Evolutionary conservation across 2,113 vertebrate species (phyloP), one percentile per base, ranked within the genome.

Genomic region (Carlito syrichta): DNA sequence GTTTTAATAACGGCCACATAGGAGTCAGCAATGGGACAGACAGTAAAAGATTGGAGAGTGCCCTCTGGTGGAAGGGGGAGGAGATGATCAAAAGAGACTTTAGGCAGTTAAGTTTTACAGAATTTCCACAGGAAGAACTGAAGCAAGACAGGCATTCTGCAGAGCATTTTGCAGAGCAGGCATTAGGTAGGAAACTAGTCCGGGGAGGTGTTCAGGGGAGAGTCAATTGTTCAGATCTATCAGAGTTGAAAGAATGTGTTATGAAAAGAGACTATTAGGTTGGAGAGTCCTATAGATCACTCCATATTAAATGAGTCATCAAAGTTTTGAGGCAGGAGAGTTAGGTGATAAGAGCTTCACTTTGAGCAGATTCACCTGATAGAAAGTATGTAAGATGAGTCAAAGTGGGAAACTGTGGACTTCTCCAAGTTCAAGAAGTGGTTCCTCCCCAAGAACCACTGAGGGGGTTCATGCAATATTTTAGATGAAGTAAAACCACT

Each of bases 41-140:
- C 30, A 77, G 94, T 96, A 69, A 89, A 81, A 95, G 78, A 93
- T 69, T 95, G 73, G 52, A 97, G 88, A 83, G 74, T 62, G 73
- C 73, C 96, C 91, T 96, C 94, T 96, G 82, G 91, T 96, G 95
- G 86, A 95, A 95, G 86, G 91, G 91, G 76, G 63, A 81, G n/a
- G 86, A 92, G 52, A 86, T 27, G 20, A 30, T 77, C 13, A 92
- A 96, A 84, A 92, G 40, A 73, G 66, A 93, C 38, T 84, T 60
- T 5, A 78, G 76, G 45, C 3, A 16, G 62, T 68, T 43, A 17
- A 50, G 22, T 91, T 91, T 79, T 86, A 77, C 54, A 86, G 43
- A 60, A 69, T 81, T 89, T 87, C 60, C 32, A 76, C 0, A 52
- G 54, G 20, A 89, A 94, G 78, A 86, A 38, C 43, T 35, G 13